Percentiles rank a stretch among this genome's conserved stretches.
Evolutionary conservation across 2,113 vertebrate genomes (phyloP).

Genomic region (Myanophis thanlyinensis): DNA sequence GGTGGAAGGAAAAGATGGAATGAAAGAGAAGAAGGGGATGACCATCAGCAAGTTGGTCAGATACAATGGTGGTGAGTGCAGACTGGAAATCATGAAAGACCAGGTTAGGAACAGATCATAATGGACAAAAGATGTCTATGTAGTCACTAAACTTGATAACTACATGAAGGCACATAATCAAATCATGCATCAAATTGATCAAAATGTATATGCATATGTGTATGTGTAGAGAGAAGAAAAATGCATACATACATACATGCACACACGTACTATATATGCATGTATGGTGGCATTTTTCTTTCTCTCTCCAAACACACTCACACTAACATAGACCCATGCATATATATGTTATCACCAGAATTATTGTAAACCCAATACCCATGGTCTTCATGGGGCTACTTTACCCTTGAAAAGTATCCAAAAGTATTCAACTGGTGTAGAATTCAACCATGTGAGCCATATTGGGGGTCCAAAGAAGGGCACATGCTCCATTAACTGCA

Average conservation of each 20-base stretch:
- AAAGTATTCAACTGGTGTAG: no score
- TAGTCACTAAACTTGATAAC: not conserved
- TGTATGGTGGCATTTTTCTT: not conserved
- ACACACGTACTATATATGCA: not conserved
- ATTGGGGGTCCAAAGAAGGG: no score
- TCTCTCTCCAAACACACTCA: not conserved
- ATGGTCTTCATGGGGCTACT: no score
- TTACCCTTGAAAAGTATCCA: no score
- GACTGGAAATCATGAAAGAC: not conserved
- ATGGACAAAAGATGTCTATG: not conserved
- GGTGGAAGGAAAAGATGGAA: not conserved
- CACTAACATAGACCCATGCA: not conserved
- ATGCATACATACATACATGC: not conserved
- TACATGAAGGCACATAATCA: not conserved
- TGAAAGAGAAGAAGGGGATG: not conserved
- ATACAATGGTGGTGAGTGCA: not conserved
- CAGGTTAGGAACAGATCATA: not conserved
- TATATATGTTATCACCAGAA: not conserved
- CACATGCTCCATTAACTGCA: no score
- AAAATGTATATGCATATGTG: not conserved
- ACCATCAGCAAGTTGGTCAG: not conserved
- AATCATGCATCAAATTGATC: not conserved
- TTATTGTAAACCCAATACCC: no score
- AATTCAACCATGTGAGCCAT: no score
- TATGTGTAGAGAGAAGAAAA: no score